Base-by-base conservation (phyloP, 2,113 vertebrate species). In the Thunnus maccoyii region DNA sequence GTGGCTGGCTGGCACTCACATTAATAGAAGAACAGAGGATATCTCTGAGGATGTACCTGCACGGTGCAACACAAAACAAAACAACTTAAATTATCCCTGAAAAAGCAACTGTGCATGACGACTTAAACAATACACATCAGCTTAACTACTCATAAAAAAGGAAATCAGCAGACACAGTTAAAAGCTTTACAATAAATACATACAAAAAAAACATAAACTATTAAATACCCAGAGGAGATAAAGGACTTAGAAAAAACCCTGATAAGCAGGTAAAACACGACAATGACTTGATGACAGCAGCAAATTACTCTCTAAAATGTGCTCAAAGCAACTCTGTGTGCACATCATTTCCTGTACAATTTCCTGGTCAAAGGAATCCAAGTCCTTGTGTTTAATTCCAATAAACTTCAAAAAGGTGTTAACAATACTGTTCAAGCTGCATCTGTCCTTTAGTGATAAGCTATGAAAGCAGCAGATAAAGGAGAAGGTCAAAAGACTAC, bases 391-490 rank as follows among this genome's bases (percentile, higher is more conserved):
- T 72, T 85, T 72, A 36, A 46, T 58, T 82, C 60, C 69, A 83
- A 79, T 85, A 44, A 78, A 66, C 51, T 73, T 55, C 15, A 70
- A 72, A 72, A 68, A 55, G 12, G 60, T 52, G 56, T 62, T 44
- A 79, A 88, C 47, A 67, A 66, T 54, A 20, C 36, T 17, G 18
- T 20, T 55, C 52, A 62, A 17, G 32, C 27, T 2, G 20, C 25
- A 67, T 64, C 54, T 64, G 47, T 82, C 41, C n/a, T 71, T 72
- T 32, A 61, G 46, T 32, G 15, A 77, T 69, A 72, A 75, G 57
- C 67, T 57, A 74, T 57, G 30, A 76, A 86, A 82, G 7, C 72
- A 60, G 64, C 51, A 81, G 54, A 85, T 77, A 78, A 72, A 71
- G 41, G n/a, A 75, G 27, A 82, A 80, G 71, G 52, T 85, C 83